Evolutionary conservation across 2,888 invertebrate species (phyloP), one percentile per base, ranked within the genome.

Genomic region (Ormyrus thymus): DNA sequence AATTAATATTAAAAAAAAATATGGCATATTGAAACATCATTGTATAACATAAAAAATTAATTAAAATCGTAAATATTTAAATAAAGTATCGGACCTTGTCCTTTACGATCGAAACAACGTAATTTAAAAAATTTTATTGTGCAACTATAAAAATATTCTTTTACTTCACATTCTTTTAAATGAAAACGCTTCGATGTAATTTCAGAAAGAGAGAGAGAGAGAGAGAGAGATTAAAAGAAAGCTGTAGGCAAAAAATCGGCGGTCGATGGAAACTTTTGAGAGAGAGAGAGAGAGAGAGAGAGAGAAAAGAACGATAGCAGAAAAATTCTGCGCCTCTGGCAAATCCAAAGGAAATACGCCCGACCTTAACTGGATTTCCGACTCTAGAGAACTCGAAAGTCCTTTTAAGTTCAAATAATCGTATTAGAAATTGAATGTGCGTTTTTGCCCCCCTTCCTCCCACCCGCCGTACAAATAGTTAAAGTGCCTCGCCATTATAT

Each of bases 271-370:
- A 59, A 59, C 59, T 58, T 58, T 70, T 48, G 51, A 64, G 64
- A 62, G 46, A 2, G 9, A 46, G 48, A 66, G 29, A 29, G 7
- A 51, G 10, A 15, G 11, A 6, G 7, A 51, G 43, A 1, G 43
- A 66, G 51, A 53, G 11, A 48, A n/a, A 46, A 15, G 15, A 62
- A 43, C 2, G 9, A 15, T 15, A 66, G 43, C 10, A 2, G 29
- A 66, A 66, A 66, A 59, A 58, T 70, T 58, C 50, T 48, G 11
- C 69, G 56, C 15, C 58, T 10, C 7, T 29, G 56, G 56, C 13
- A 69, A 69, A 15, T 58, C 56, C 48, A 56, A 48, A 58, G 56
- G 43, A 69, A 69, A 69, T 69, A 69, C 69, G 69, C 46, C 29
- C 6, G 10, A 56, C 7, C 69, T 69, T 56, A 69, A 69, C 56